A percentile compares a stretch with the other conserved stretches of the same genome.
phyloP scores from a whole-genome alignment of 2,113 vertebrate species.

The Desmodus rotundus region DNA sequence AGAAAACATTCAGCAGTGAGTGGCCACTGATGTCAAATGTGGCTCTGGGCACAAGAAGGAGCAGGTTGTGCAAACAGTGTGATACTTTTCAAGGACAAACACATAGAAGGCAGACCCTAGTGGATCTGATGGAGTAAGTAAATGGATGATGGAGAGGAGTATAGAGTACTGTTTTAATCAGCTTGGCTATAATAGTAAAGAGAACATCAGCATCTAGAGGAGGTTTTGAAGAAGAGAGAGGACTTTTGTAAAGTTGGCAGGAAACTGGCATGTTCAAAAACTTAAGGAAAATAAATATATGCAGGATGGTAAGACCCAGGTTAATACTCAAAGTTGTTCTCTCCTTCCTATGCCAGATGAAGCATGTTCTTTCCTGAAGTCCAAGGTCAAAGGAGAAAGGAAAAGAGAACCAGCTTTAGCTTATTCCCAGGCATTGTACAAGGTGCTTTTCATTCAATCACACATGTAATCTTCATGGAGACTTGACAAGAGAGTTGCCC shows the following conservation, averaged over 20 bases:
- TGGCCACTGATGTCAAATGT: not conserved
- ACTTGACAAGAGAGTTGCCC: not conserved
- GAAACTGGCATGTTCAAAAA: not conserved
- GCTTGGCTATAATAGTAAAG: not conserved
- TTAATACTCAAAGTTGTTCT: not conserved
- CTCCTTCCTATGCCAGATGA: not conserved
- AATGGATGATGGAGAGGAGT: not conserved
- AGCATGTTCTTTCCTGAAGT: not conserved
- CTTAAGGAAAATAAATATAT: not conserved
- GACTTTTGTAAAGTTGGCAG: slow-evolving; percentile 3
- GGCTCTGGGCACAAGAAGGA: not conserved
- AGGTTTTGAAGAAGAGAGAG: not conserved
- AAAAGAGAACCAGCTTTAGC: not conserved
- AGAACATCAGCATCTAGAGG: not conserved
- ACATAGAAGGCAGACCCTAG: not conserved
- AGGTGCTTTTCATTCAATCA: not conserved
- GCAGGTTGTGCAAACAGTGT: not conserved
- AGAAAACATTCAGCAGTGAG: not conserved
- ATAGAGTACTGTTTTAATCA: not conserved
- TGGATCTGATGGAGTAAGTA: not conserved
- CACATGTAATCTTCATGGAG: not conserved
- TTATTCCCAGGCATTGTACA: not conserved
- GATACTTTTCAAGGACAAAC: not conserved
- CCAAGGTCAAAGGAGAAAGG: not conserved
- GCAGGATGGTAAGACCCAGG: not conserved